Evolutionary conservation across 2,113 vertebrate genomes (phyloP).

Genomic region (Python bivittatus): DNA sequence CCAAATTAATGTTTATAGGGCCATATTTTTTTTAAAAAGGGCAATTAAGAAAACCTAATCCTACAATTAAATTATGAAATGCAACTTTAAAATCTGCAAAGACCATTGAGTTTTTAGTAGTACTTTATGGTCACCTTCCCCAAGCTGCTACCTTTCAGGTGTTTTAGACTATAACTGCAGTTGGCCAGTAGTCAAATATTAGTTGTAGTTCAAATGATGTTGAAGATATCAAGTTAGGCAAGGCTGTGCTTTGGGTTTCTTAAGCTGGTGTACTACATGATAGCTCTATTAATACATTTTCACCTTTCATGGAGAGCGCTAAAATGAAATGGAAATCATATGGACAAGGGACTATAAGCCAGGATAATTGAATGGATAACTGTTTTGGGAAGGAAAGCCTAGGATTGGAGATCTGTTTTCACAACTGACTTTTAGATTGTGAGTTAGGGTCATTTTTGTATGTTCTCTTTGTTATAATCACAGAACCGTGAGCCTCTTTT

Average conservation of each 20-base stretch:
- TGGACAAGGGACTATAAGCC: neutral
- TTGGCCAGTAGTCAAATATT: neutral
- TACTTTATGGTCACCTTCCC: neutral
- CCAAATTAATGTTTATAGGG: constrained; percentile 7
- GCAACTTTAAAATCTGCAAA: constrained; percentile 12
- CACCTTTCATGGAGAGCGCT: constrained; percentile 10
- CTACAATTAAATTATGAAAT: constrained; percentile 11
- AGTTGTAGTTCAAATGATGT: neutral
- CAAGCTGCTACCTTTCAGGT: neutral
- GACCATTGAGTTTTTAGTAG: constrained; percentile 5
- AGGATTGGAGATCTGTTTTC: neutral
- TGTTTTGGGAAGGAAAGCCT: neutral
- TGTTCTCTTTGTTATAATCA: neutral
- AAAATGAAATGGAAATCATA: constrained; percentile 5
- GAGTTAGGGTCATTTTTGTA: neutral
- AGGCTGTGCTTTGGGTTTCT: neutral
- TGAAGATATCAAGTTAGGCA: neutral
- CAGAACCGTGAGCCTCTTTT: neutral
- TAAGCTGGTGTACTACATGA: neutral
- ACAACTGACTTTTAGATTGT: neutral
- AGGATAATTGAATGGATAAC: neutral
- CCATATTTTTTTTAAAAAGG: neutral
- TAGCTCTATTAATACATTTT: constrained; percentile 35
- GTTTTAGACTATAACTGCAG: neutral
- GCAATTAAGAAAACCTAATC: constrained; percentile 25